phyloP scores from a whole-genome alignment of 1,140 invertebrate genomes.

The Oscheius sp. region DNA sequence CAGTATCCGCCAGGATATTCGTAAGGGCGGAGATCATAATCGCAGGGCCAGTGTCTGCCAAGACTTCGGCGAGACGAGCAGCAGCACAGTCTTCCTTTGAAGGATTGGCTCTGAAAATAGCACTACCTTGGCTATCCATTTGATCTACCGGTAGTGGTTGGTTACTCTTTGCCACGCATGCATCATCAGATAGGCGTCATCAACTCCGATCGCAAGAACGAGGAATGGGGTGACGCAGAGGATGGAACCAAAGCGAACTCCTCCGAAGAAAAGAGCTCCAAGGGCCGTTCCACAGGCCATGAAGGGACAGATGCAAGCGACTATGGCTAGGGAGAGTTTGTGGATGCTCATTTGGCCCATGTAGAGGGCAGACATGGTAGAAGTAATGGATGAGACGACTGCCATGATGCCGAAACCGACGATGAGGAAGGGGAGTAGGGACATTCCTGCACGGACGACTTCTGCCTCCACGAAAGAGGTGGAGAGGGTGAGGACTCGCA shows the following conservation, averaged over 20 bases:
- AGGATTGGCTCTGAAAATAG: constrained; percentile 19
- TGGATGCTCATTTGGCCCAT: constrained; percentile 37
- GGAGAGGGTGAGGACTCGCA: constrained; percentile 40
- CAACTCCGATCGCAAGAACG: constrained; percentile 46
- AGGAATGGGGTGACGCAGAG: constrained; percentile 47
- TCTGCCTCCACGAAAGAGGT: constrained; percentile 42
- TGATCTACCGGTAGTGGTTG: neutral
- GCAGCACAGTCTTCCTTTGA: constrained; percentile 22
- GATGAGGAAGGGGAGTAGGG: constrained; percentile 43
- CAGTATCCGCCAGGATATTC: constrained; percentile 48
- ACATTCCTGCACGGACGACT: constrained; percentile 42
- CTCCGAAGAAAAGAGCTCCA: constrained; percentile 39
- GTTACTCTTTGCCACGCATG: constrained; percentile 43
- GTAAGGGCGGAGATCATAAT: constrained; percentile 45
- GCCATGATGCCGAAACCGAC: constrained; percentile 48
- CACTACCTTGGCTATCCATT: neutral
- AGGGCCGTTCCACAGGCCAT: constrained; percentile 47
- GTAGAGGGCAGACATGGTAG: constrained; percentile 37
- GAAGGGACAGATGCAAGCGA: constrained; percentile 47
- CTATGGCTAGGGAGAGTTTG: constrained; percentile 43
- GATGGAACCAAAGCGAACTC: constrained; percentile 43
- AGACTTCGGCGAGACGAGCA: constrained; percentile 32
- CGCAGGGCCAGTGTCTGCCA: constrained; percentile 43
- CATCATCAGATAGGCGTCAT: constrained; percentile 46
- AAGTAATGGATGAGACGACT: constrained; percentile 39